Percentiles rank a stretch among this genome's conserved stretches.
Conservation (phyloP, 2,797 vertebrate genomes). For the Pangasius krempfi region DNA sequence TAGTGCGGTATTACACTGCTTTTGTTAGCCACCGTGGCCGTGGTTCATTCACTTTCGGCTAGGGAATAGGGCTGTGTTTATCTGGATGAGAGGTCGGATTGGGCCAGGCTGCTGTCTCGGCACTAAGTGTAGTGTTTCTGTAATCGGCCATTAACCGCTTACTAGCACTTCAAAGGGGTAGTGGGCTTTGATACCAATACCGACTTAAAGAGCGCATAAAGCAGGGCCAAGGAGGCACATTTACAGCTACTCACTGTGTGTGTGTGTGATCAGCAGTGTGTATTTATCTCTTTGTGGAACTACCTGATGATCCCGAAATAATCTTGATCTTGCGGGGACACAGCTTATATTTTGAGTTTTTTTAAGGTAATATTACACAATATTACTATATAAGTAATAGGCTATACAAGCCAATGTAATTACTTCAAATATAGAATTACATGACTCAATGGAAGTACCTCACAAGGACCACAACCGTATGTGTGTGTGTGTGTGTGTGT, state of each 20-base stretch:
- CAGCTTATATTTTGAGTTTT: not conserved
- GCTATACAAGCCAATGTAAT: not conserved
- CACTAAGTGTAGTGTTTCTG: constrained; percentile 60
- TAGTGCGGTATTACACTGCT: not conserved
- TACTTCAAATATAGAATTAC: not conserved
- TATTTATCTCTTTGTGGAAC: not conserved
- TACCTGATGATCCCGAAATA: not conserved
- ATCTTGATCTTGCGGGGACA: not conserved
- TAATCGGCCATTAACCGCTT: constrained; percentile 65
- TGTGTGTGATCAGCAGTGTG: not conserved
- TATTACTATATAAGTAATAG: not conserved
- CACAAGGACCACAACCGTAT: not conserved
- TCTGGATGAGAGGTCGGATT: constrained; percentile 49
- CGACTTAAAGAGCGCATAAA: constrained; percentile 43
- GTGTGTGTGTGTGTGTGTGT: not conserved
- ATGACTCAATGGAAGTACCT: not conserved
- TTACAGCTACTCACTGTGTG: constrained; percentile 42
- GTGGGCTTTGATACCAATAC: constrained; percentile 61
- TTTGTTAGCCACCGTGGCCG: not conserved
- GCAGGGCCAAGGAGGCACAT: constrained; percentile 39
- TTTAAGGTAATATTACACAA: not conserved
- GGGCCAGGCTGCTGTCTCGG: constrained; percentile 64
- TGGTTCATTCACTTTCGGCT: not conserved
- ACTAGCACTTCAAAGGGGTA: constrained; percentile 62
- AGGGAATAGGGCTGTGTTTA: constrained; percentile 36